Evolutionary conservation across 2,797 vertebrate species (phyloP).

Genomic region (Trichosurus vulpecula): DNA sequence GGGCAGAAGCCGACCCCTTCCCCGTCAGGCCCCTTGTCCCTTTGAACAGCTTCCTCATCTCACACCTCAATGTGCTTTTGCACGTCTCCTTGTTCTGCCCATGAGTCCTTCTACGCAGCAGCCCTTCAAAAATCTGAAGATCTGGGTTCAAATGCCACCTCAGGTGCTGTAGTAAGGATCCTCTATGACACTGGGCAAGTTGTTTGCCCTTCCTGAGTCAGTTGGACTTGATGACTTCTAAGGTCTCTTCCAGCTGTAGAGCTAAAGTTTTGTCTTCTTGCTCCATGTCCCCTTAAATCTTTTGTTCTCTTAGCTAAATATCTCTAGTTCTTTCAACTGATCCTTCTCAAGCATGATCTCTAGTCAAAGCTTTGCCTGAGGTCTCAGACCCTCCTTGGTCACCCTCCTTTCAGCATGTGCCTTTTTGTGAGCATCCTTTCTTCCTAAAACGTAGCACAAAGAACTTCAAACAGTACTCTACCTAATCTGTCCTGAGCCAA

Average conservation of each 20-base stretch:
- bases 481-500: neutral
- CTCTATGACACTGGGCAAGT: neutral
- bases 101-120: neutral
- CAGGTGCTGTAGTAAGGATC: neutral
- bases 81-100: neutral
- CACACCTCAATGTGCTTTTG: neutral
- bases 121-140: neutral
- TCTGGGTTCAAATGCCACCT: neutral
- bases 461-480: neutral
- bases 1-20: neutral
- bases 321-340: neutral
- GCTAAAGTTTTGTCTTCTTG: neutral
- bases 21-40: neutral
- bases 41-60: neutral
- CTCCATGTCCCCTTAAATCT: neutral
- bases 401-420: neutral
- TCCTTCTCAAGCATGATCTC: neutral
- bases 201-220: neutral
- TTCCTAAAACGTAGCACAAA: neutral
- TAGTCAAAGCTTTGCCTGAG: neutral
- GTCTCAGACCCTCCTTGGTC: neutral
- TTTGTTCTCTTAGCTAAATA: neutral
- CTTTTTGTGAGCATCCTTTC: neutral
- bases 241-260: neutral
- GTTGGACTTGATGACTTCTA: neutral